These are phyloP conservation scores for Minunthozetes semirufus DNA, from an alignment of 2,888 invertebrate genomes.

Conservation along the genomic window DNA sequence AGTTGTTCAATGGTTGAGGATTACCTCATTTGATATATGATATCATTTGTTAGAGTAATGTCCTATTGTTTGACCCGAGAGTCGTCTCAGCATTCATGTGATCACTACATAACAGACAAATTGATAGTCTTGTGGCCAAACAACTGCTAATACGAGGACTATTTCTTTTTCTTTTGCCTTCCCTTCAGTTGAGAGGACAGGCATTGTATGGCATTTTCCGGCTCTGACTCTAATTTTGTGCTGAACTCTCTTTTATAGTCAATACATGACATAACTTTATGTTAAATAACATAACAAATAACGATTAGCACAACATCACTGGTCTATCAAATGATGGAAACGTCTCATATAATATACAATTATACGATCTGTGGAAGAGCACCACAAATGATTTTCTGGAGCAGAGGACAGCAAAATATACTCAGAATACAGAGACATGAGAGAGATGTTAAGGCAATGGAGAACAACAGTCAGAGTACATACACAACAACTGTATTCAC, in stretches of 20 bases:
- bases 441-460: neutral
- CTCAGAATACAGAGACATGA: neutral
- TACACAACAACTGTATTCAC: neutral
- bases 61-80: slow-evolving; percentile 17
- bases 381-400: slow-evolving; percentile 3
- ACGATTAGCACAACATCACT: neutral
- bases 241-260: neutral
- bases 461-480: neutral
- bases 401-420: neutral
- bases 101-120: neutral
- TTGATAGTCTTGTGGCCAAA: slow-evolving; percentile 8
- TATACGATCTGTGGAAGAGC: neutral
- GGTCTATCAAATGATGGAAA: slow-evolving; percentile 9
- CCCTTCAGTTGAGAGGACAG: neutral
- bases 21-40: neutral
- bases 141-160: slow-evolving; percentile 10
- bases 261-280: neutral
- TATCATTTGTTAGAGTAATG: slow-evolving; percentile 14
- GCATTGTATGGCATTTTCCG: neutral
- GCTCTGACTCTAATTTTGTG: neutral
- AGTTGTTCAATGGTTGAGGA: neutral
- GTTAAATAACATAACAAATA: neutral
- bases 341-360: neutral
- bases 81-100: neutral
- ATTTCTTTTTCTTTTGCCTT: slow-evolving; percentile 3